phyloP scores from a whole-genome alignment of 2,888 invertebrate genomes.

The Galerucella calmariensis region DNA sequence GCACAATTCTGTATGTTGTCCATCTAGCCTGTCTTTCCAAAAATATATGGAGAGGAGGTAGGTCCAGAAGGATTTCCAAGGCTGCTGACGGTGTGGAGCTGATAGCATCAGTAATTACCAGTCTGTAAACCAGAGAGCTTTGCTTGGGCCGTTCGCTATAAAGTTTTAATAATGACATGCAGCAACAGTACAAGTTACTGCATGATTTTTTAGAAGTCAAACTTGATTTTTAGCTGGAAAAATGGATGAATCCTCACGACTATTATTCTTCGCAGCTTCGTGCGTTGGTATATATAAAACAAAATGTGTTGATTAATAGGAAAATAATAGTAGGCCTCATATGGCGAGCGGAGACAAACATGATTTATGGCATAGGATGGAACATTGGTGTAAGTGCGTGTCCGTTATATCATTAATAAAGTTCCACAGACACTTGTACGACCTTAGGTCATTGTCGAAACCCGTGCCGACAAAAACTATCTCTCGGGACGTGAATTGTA shows the following conservation, averaged over 20 bases:
- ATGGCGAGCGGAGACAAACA: slow-evolving; percentile 55
- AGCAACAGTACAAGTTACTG: no score
- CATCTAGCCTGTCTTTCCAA: no score
- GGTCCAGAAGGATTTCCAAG: no score
- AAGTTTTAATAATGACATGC: no score
- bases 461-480: slow-evolving; percentile 48
- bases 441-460: slow-evolving; percentile 22
- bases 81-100: no score
- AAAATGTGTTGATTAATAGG: slow-evolving; percentile 57
- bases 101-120: no score
- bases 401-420: slow-evolving; percentile 60
- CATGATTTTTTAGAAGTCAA: no score
- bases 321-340: slow-evolving; percentile 60
- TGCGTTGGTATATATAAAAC: slow-evolving; percentile 14
- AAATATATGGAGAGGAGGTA: no score
- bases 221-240: no score
- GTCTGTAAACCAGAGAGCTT: no score
- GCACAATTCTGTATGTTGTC: no score
- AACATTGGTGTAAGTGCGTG: slow-evolving; percentile 49
- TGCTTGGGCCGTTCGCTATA: no score
- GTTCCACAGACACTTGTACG: slow-evolving; percentile 52
- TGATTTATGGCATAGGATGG: slow-evolving; percentile 59
- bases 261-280: background rate
- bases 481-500: slow-evolving; percentile 34
- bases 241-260: background rate